A percentile compares a stretch with the other conserved stretches of the same genome.
Conservation (phyloP, 2,888 invertebrate genomes). For the Gasteruption jaculator region DNA sequence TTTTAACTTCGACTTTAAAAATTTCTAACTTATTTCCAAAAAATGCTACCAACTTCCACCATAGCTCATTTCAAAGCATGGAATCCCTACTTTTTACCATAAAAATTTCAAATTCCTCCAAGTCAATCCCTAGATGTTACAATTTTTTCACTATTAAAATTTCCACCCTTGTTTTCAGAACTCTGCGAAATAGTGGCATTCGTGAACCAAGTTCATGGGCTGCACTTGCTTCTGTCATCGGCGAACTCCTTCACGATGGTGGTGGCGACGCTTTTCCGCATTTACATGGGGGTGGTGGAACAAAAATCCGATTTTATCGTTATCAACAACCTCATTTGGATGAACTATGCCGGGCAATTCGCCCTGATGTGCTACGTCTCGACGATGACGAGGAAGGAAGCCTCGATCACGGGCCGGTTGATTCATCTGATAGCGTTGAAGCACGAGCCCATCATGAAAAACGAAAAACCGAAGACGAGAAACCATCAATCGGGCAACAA, state of each 20-base stretch:
- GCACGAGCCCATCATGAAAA: no score
- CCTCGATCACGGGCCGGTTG: slow-evolving; percentile 28
- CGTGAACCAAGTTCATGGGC: slow-evolving; percentile 33
- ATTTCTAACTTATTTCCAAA: no score
- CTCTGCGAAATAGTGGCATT: slow-evolving; percentile 29
- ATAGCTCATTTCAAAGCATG: no score
- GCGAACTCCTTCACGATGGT: slow-evolving; percentile 40
- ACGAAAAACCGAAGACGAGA: no score
- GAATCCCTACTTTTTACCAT: no score
- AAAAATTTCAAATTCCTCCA: no score
- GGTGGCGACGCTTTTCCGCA: slow-evolving; percentile 37
- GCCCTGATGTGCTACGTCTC: slow-evolving; percentile 33
- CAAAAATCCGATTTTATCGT: slow-evolving; percentile 31
- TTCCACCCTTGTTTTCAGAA: slow-evolving; percentile 20
- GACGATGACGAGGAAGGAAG: slow-evolving; percentile 28
- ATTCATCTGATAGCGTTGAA: slow-evolving; percentile 29
- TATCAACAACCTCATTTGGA: slow-evolving; percentile 39
- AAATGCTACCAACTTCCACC: no score
- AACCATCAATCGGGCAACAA: no score
- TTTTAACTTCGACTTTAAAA: no score
- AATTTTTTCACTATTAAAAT: not conserved
- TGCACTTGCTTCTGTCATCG: slow-evolving; percentile 34
- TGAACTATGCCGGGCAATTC: slow-evolving; percentile 32
- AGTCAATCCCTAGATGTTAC: no score
- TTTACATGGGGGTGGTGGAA: slow-evolving; percentile 40